Conservation (phyloP, 2,797 vertebrate species). For the Hephaestus fuliginosus region DNA sequence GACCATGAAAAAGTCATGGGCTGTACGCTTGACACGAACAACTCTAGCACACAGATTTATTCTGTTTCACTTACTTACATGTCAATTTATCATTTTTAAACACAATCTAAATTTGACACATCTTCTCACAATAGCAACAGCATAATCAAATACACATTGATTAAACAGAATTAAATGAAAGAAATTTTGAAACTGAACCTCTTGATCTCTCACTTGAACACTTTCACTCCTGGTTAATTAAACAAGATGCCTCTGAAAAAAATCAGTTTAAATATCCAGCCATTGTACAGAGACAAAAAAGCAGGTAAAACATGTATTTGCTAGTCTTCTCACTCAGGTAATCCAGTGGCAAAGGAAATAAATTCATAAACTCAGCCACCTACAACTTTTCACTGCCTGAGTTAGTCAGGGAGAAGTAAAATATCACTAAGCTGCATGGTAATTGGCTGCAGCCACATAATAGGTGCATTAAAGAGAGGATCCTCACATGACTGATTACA, state of each 20-base stretch:
- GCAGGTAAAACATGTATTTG: background rate
- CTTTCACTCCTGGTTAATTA: background rate
- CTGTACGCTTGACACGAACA: background rate
- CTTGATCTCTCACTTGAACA: background rate
- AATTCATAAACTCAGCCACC: background rate
- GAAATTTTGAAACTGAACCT: background rate
- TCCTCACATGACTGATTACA: background rate
- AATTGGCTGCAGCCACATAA: background rate
- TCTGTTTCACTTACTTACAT: background rate
- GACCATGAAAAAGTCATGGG: background rate
- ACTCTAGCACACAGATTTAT: background rate
- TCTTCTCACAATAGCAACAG: background rate
- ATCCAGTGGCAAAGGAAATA: background rate
- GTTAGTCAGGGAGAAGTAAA: too few species aligned
- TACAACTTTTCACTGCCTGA: background rate
- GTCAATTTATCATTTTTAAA: background rate
- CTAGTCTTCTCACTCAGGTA: background rate
- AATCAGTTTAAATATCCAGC: background rate
- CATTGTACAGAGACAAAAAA: background rate
- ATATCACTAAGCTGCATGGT: background rate
- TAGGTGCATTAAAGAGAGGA: background rate
- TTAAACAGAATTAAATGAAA: background rate
- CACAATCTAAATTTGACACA: background rate
- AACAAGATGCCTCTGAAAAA: background rate
- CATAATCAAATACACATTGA: background rate